These are phyloP conservation scores for Eurystomus gularis DNA, from an alignment of 2,113 vertebrate species.

Conservation along the genomic window DNA sequence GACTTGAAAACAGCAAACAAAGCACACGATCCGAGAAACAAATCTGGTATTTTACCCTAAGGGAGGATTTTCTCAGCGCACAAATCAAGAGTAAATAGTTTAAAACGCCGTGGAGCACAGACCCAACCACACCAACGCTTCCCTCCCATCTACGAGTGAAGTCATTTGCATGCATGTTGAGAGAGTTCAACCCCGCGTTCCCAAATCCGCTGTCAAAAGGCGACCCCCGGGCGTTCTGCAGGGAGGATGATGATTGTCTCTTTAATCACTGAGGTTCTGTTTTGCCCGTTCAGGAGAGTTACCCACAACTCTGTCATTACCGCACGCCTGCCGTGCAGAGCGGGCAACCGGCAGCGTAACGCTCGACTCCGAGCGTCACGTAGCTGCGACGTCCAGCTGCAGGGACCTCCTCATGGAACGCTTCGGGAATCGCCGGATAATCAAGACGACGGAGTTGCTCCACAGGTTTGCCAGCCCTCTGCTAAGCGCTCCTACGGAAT, in stretches of 20 bases:
- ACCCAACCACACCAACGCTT: not conserved
- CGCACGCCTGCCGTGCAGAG: not conserved
- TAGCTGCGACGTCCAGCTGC: not conserved
- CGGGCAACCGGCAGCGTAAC: not conserved
- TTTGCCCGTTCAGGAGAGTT: slow-evolving; percentile 15
- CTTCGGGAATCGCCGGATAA: not conserved
- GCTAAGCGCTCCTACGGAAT: not conserved
- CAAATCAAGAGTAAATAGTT: not conserved
- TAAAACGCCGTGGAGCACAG: not conserved
- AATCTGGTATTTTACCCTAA: not conserved
- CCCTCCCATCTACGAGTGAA: fast-evolving
- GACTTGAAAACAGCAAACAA: not conserved
- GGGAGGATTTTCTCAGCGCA: not conserved
- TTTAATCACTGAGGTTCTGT: slow-evolving; percentile 24
- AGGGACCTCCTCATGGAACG: not conserved
- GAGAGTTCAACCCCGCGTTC: not conserved
- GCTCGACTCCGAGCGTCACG: not conserved
- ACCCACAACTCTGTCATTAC: slow-evolving; percentile 2
- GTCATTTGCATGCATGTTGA: not conserved
- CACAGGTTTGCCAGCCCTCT: not conserved
- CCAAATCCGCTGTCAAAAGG: not conserved
- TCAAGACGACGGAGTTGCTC: not conserved
- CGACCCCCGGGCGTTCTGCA: not conserved
- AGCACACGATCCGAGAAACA: not conserved
- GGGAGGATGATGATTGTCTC: not conserved